Evolutionary conservation across 2,797 vertebrate genomes (phyloP), one percentile per base, ranked within the genome.

Genomic region (Myoxocephalus aenaeus): DNA sequence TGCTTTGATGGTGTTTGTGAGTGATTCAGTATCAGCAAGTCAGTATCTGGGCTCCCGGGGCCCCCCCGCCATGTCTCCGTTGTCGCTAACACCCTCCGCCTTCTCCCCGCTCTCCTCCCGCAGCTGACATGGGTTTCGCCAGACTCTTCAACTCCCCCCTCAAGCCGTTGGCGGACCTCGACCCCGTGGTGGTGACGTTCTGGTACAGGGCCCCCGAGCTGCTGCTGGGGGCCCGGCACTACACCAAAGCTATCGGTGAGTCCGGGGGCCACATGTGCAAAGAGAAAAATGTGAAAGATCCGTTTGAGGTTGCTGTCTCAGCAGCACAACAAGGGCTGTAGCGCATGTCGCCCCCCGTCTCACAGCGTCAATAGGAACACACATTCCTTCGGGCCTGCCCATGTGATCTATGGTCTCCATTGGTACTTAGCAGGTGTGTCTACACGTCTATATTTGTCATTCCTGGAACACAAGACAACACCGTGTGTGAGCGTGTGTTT

Each of bases 111-210:
- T 6, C 54, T 7, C 57, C 32, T 73, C 58, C 22, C 65, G 15
- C 59, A 99, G 98, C 98, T 81, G 98, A 99, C 91, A 99, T 99
- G 98, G 98, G 98, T 92, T 99, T 99, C 92, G 98, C 98, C 91
- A 95, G 98, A 65, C 96, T 99, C 92, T 99, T 99, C 95, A 99
- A 99, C 96, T 99, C 98, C 93, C 98, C 98, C 90, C 96, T 99
- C 90, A 99, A 99, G 96, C 98, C 98, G 86, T 96, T 99, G 96
- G 98, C 98, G 34, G 98, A 99, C 94, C 95, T 99, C 79, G 98
- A 99, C 94, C 98, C 98, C 44, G 98, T 99, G 93, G 98, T 99
- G 86, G 98, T 99, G 90, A 99, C 98, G 0, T 99, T 99, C 95
- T 99, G 98, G 98, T 99, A 99, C 95, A 95, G 98, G 92, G 98